Percentiles rank a stretch among this genome's conserved stretches.
Conservation (phyloP, 2,888 invertebrate species). For the Caenorhabditis sulstoni region DNA sequence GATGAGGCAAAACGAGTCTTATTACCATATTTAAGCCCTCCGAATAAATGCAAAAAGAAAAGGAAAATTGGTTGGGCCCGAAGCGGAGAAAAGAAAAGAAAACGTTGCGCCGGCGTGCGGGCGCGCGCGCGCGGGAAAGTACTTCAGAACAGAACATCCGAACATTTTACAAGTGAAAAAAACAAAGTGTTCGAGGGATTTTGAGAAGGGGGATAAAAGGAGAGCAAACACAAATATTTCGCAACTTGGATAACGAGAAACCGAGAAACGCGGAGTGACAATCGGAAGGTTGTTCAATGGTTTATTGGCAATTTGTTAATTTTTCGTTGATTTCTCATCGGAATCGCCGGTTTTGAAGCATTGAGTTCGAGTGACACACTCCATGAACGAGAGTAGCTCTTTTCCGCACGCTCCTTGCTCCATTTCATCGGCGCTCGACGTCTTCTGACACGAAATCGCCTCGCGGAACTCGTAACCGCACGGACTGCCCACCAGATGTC, state of each 20-base stretch:
- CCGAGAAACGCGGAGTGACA: too few relatives aligned
- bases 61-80: too few relatives aligned
- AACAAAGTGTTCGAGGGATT: background rate
- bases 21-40: too few relatives aligned
- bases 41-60: too few relatives aligned
- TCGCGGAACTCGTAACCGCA: constrained; percentile 77
- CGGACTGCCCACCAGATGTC: constrained; percentile 78
- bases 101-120: too few relatives aligned
- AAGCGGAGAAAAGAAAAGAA: background rate
- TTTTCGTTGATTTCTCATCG: background rate
- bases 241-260: background rate
- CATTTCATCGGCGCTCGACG: constrained; percentile 66
- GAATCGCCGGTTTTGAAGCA: constrained; percentile 62
- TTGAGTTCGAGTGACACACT: constrained; percentile 74
- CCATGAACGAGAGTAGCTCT: constrained; percentile 77
- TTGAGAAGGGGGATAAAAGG: background rate
- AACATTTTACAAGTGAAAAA: background rate
- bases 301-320: background rate
- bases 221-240: background rate
- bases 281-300: too few relatives aligned
- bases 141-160: background rate
- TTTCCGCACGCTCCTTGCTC: constrained; percentile 74
- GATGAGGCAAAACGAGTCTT: too few relatives aligned
- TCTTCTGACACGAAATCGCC: constrained; percentile 77
- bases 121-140: background rate